Evolutionary conservation across 2,113 vertebrate species (phyloP), one percentile per base, ranked within the genome.

Genomic region (Barnardius zonarius): DNA sequence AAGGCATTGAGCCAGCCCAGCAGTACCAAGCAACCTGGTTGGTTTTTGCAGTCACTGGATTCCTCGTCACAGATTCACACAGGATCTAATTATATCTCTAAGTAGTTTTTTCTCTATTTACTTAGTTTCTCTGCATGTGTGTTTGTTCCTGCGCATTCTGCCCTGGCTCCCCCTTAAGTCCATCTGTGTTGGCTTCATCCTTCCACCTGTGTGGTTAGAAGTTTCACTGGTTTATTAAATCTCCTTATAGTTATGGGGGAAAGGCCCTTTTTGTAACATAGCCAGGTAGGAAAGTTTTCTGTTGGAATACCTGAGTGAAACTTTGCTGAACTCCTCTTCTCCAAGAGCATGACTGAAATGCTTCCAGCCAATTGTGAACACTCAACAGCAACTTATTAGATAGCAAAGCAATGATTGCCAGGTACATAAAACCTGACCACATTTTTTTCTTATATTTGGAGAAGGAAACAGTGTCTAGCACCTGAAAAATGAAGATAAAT

Each of bases 171-270:
- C 62, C 67, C 24, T 15, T 76, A 83, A 57, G 68, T 93, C 64
- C 48, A 73, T 92, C 66, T 90, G 70, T 11, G 17, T 51, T 95
- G 75, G 43, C 87, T 88, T 90, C 88, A 92, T 97, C 91, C 90
- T 95, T 85, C 62, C 96, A 70, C 86, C 86, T 92, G 73, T 92
- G 76, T 88, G 92, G 72, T 94, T 96, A 86, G 86, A 96, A 63
- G 83, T 97, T 97, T 95, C 83, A 82, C 59, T 57, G 88, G 41
- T 95, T 97, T 96, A 73, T 96, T 91, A 90, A 94, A 83, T 93
- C 68, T 88, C 37, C 48, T 77, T 44, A 13, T 28, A 33, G 39
- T 35, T 41, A 72, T 19, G 75, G 48, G 74, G 80, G n/a, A 85
- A 64, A 94, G 35, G 79, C 28, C 28, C 13, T 69, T 55, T 75